These are phyloP conservation scores for Isurus oxyrinchus DNA, from an alignment of 2,113 vertebrate genomes.

Conservation along the genomic window DNA sequence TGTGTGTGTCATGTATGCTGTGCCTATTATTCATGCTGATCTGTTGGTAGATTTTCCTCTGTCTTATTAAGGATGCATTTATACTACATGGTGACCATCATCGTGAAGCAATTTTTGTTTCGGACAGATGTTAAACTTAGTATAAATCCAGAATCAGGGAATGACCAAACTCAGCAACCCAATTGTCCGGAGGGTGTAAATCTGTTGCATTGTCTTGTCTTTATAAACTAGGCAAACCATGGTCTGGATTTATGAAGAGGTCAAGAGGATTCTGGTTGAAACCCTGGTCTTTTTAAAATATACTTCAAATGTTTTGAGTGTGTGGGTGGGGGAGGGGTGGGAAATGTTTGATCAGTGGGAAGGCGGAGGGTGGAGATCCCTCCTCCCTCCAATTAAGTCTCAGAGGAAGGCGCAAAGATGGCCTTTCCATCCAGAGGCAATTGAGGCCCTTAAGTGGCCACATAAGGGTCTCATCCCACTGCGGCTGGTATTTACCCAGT, in stretches of 20 bases:
- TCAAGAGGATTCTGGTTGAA: background rate
- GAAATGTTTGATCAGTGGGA: background rate
- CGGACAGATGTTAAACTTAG: background rate
- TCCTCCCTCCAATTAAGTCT: no score
- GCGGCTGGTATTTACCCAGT: background rate
- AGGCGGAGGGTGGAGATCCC: background rate
- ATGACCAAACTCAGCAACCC: background rate
- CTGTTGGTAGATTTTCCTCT: background rate
- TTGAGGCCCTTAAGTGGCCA: background rate
- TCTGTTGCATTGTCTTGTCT: background rate
- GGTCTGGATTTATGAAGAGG: background rate
- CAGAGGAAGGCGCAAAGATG: background rate
- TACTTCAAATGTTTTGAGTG: no score
- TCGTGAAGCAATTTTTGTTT: background rate
- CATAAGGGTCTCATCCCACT: no score
- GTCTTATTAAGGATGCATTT: background rate
- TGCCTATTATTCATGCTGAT: background rate
- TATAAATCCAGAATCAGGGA: background rate
- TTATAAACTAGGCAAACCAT: background rate
- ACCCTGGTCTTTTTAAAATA: background rate
- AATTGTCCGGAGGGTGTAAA: background rate
- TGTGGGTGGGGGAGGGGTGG: no score
- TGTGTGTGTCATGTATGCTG: background rate
- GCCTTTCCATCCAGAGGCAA: background rate
- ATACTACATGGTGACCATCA: background rate